A percentile compares a stretch with the other conserved stretches of the same genome.
phyloP scores from a whole-genome alignment of 2,888 invertebrate genomes.

The Macrosiphum euphorbiae region DNA sequence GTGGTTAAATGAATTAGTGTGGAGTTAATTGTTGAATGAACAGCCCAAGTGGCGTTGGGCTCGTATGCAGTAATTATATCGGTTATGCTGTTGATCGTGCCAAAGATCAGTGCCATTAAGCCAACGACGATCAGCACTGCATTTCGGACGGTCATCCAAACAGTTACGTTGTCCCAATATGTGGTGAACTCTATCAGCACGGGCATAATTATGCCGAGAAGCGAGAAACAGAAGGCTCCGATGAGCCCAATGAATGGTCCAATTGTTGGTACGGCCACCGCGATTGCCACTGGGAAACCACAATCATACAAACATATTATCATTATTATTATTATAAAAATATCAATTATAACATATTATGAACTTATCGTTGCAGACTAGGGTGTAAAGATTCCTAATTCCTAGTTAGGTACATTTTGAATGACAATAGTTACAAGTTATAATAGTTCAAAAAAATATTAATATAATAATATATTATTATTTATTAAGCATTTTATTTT shows the following conservation, averaged over 20 bases:
- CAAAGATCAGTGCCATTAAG: slow-evolving; percentile 84
- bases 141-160: slow-evolving; percentile 85
- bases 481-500: too few relatives aligned
- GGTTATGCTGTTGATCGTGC: slow-evolving; percentile 78
- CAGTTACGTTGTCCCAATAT: slow-evolving; percentile 85
- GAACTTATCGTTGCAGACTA: too few relatives aligned
- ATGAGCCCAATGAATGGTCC: slow-evolving; percentile 92
- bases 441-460: too few relatives aligned
- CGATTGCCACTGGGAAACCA: slow-evolving; percentile 75
- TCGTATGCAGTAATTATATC: slow-evolving; percentile 72
- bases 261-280: slow-evolving; percentile 89
- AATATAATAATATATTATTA: too few relatives aligned
- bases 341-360: neutral
- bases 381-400: too few relatives aligned
- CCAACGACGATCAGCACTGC: slow-evolving; percentile 82
- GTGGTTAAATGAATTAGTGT: neutral
- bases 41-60: too few relatives aligned
- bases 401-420: too few relatives aligned
- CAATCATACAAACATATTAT: neutral
- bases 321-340: neutral
- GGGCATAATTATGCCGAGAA: slow-evolving; percentile 90
- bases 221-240: slow-evolving; percentile 93
- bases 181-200: slow-evolving; percentile 87
- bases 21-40: neutral
- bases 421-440: too few relatives aligned